Percentiles rank a stretch among this genome's conserved stretches.
Conservation (phyloP, 1,140 invertebrate species). For the Lutraria rhynchaena region DNA sequence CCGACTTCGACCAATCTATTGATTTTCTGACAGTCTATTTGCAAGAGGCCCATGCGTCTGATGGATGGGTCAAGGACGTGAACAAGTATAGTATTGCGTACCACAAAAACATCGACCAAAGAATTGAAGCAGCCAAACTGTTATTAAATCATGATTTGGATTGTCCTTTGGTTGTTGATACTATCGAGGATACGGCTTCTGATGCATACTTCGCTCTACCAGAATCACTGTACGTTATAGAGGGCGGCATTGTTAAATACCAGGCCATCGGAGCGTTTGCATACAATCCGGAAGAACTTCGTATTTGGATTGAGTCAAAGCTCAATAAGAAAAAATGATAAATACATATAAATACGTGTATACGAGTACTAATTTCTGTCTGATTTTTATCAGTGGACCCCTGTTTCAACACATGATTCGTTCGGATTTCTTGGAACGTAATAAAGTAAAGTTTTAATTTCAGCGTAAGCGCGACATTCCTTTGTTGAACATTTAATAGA, state of each 20-base stretch:
- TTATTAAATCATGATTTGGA: conserved; percentile 28
- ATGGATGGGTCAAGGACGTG: conserved; percentile 64
- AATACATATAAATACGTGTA: too few relatives aligned
- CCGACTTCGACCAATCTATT: conserved; percentile 61
- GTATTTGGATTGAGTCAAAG: conserved; percentile 43
- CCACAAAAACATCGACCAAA: conserved; percentile 59
- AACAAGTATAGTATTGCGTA: conserved; percentile 42
- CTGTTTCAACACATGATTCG: too few relatives aligned
- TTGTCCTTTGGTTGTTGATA: conserved; percentile 61
- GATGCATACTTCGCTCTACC: conserved; percentile 51
- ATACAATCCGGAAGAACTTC: conserved; percentile 50
- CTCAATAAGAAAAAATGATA: conserved; percentile 30
- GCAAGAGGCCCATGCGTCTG: conserved; percentile 70
- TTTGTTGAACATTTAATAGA: too few relatives aligned
- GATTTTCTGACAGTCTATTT: conserved; percentile 74
- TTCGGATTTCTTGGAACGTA: too few relatives aligned
- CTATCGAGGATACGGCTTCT: conserved; percentile 59
- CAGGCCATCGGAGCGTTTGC: conserved; percentile 45
- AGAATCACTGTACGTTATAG: conserved; percentile 61
- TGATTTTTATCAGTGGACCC: too few relatives aligned
- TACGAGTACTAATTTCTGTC: too few relatives aligned
- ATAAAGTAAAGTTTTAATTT: too few relatives aligned
- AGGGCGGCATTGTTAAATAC: conserved; percentile 55
- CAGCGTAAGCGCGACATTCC: too few relatives aligned
- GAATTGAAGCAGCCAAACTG: conserved; percentile 57